Percentiles rank a stretch among this genome's conserved stretches.
phyloP scores from a whole-genome alignment of 2,888 invertebrate species.

The Cerastoderma edule region DNA sequence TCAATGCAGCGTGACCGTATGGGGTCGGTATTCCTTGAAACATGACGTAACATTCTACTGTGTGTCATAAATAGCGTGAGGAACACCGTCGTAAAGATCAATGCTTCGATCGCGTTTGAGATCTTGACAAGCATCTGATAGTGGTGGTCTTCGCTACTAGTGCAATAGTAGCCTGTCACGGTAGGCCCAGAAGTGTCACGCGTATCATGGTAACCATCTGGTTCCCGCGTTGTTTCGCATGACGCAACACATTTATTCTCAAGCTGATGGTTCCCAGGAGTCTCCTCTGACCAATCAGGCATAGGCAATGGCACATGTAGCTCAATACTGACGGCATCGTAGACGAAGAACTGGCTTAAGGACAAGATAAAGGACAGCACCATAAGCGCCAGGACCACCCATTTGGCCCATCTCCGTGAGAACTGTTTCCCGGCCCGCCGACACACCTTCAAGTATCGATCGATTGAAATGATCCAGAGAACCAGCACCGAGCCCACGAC shows the following conservation, averaged over 20 bases:
- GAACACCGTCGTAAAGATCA: neutral
- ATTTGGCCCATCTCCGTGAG: neutral
- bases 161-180: neutral
- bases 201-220: neutral
- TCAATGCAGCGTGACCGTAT: too few relatives aligned
- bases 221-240: neutral
- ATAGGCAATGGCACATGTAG: neutral
- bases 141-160: neutral
- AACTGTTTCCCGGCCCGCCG: constrained; percentile 3
- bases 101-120: neutral
- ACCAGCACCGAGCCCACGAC: neutral
- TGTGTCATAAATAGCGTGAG: neutral
- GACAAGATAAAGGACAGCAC: neutral
- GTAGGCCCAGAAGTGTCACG: neutral
- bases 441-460: neutral
- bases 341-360: neutral
- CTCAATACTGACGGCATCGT: neutral
- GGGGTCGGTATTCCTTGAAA: too few relatives aligned
- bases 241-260: neutral
- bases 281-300: neutral
- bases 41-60: neutral
- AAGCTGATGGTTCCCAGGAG: neutral
- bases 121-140: neutral
- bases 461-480: constrained; percentile 7
- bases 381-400: neutral